phyloP scores from a whole-genome alignment of 2,888 invertebrate species.

The Drosophila prolongata region DNA sequence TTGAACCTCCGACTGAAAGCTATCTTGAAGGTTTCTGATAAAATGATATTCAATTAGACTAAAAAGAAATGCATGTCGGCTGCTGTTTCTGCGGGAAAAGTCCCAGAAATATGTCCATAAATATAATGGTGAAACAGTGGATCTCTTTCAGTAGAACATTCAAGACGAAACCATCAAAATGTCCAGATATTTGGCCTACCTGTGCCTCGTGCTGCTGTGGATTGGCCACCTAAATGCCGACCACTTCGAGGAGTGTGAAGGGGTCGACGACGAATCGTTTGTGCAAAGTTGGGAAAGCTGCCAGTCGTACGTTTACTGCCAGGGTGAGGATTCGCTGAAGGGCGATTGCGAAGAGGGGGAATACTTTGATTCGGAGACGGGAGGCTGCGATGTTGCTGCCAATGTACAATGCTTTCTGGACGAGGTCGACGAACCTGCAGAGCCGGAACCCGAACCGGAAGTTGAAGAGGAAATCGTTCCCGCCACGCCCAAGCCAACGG shows the following conservation, averaged over 20 bases:
- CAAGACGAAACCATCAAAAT: conserved; percentile 41
- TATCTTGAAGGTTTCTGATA: conserved; percentile 55
- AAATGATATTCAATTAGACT: conserved; percentile 59
- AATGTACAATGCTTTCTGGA: conserved; percentile 77
- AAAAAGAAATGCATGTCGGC: conserved; percentile 66
- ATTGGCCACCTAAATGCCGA: conserved; percentile 34
- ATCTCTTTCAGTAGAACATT: conserved; percentile 51
- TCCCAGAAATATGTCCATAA: conserved; percentile 47
- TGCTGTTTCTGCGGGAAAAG: conserved; percentile 13
- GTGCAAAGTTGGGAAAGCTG: conserved; percentile 74
- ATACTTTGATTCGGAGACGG: conserved; percentile 72
- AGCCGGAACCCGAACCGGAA: conserved; percentile 27
- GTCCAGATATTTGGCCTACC: conserved; percentile 42
- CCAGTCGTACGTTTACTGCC: conserved; percentile 79
- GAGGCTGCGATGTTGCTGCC: conserved; percentile 65
- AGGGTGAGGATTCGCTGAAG: conserved; percentile 70
- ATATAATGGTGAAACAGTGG: conserved; percentile 31
- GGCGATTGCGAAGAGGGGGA: conserved; percentile 75
- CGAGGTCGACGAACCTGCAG: conserved; percentile 52
- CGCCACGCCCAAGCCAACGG: conserved; percentile 15
- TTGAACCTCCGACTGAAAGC: conserved; percentile 23
- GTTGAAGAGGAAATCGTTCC: conserved; percentile 20
- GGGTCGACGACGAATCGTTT: conserved; percentile 56
- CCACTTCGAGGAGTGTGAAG: conserved; percentile 73
- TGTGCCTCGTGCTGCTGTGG: conserved; percentile 16